Percentiles rank a stretch among this genome's conserved stretches.
These are phyloP conservation scores for Galeruca laticollis DNA, from an alignment of 2,888 invertebrate species.

Conservation along the genomic window DNA sequence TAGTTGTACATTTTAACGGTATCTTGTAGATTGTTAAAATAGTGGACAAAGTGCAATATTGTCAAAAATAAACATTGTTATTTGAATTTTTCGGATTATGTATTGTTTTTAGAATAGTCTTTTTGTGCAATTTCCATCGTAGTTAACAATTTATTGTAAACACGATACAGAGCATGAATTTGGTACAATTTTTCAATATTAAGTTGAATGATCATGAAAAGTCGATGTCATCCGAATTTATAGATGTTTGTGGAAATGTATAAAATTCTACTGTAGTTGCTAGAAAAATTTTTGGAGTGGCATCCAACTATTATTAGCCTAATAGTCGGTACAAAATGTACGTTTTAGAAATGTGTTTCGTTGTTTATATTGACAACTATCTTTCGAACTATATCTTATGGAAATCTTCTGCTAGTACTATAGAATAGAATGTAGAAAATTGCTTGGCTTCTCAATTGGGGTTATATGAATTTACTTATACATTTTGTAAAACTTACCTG, in stretches of 20 bases:
- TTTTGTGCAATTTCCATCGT: conserved; percentile 55
- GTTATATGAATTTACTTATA: no score
- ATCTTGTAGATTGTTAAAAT: background rate
- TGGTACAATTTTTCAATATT: conserved; percentile 60
- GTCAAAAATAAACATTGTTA: conserved; percentile 12
- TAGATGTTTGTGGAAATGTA: conserved; percentile 22
- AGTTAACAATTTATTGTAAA: conserved; percentile 35
- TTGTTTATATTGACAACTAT: no score
- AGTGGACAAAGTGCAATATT: conserved; percentile 18
- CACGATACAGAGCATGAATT: conserved; percentile 60
- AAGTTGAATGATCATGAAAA: conserved; percentile 49
- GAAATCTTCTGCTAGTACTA: no score
- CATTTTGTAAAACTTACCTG: no score
- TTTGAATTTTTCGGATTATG: conserved; percentile 22
- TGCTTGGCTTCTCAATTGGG: no score
- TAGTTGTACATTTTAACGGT: background rate
- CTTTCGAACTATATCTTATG: no score
- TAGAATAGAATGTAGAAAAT: no score
- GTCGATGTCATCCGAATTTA: conserved; percentile 48
- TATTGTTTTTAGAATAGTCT: conserved; percentile 31
- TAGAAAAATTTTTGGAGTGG: conserved; percentile 1
- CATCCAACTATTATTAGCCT: background rate
- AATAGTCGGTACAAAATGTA: background rate
- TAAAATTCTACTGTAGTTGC: conserved; percentile 8
- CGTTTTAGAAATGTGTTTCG: background rate